phyloP scores from a whole-genome alignment of 2,888 invertebrate species.

The Melitaea athalia region DNA sequence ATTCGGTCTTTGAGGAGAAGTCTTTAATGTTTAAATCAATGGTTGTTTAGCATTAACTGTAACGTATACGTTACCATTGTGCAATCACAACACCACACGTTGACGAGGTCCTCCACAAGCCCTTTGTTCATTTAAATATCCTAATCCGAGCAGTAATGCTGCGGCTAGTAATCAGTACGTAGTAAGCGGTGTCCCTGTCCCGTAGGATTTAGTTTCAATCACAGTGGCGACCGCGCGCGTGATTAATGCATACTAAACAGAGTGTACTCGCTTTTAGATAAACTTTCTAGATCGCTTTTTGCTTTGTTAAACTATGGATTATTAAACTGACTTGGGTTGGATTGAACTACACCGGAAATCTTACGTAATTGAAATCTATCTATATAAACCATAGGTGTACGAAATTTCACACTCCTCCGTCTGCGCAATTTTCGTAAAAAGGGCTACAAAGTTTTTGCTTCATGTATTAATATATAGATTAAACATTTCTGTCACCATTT shows the following conservation, averaged over 20 bases:
- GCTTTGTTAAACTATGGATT: not conserved
- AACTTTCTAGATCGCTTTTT: constrained; percentile 11
- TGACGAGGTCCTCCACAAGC: constrained; percentile 35
- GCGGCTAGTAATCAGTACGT: constrained; percentile 70
- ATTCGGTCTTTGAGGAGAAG: not conserved
- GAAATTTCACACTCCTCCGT: too few relatives aligned
- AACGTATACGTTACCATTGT: constrained; percentile 1
- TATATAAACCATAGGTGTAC: too few relatives aligned
- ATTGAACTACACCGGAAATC: too few relatives aligned
- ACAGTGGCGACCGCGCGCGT: constrained; percentile 64
- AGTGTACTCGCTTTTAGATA: constrained; percentile 46
- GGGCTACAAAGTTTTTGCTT: too few relatives aligned
- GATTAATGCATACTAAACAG: constrained; percentile 82
- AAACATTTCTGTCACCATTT: too few relatives aligned
- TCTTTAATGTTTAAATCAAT: not conserved
- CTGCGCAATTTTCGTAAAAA: too few relatives aligned
- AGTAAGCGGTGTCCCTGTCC: constrained; percentile 63
- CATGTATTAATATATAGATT: too few relatives aligned
- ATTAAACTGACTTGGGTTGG: too few relatives aligned
- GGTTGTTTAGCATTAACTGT: not conserved
- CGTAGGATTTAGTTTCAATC: constrained; percentile 79
- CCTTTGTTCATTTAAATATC: constrained; percentile 63
- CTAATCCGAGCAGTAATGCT: constrained; percentile 61
- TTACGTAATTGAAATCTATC: too few relatives aligned
- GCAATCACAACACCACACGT: constrained; percentile 16